Conservation (phyloP, 2,113 vertebrate genomes). For the Equus przewalskii region DNA sequence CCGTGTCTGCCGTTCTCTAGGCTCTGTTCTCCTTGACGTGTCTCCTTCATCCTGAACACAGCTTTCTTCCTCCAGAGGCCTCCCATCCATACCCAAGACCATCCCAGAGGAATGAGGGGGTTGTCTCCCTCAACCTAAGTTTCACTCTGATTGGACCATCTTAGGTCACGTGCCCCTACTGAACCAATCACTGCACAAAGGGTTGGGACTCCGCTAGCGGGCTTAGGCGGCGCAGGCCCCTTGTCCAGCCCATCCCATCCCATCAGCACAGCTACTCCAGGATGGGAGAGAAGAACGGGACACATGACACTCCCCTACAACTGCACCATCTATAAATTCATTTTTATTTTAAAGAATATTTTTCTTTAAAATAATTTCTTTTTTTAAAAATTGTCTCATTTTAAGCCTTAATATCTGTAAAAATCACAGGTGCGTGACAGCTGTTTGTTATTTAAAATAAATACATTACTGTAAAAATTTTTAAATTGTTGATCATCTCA, state of each 20-base stretch:
- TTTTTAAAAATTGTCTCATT: neutral
- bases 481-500: neutral
- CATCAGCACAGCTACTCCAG: neutral
- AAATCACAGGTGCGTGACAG: neutral
- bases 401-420: constrained; percentile 6
- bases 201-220: neutral
- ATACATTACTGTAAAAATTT: neutral
- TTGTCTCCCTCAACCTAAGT: neutral
- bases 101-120: neutral
- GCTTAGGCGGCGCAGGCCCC: neutral
- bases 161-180: neutral
- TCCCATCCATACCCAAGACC: neutral
- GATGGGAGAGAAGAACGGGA: accelerated
- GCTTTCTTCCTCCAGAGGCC: neutral
- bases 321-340: neutral
- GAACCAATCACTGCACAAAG: neutral
- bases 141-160: neutral
- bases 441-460: constrained; percentile 46
- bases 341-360: neutral
- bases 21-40: neutral
- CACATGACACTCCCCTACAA: neutral
- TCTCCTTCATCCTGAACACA: neutral
- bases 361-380: constrained; percentile 11
- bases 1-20: neutral
- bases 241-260: neutral